Evolutionary conservation across 2,888 invertebrate species (phyloP).

Genomic region (Fabriciana adippe): DNA sequence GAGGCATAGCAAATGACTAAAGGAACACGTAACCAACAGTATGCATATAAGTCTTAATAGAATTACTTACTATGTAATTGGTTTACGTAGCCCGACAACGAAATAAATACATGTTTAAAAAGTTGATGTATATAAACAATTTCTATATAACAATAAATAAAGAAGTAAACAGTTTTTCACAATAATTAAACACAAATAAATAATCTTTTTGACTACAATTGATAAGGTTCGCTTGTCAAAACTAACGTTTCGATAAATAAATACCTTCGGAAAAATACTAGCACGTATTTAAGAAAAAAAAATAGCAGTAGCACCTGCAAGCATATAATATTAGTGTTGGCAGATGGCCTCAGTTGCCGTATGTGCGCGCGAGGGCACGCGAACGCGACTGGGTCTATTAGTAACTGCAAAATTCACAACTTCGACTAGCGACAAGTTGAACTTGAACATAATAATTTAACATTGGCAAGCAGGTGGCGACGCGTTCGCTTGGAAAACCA

Average conservation of each 20-base stretch:
- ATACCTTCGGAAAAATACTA: too few species aligned
- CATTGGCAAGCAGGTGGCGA: too few species aligned
- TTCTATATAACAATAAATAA: neutral
- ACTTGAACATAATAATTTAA: constrained; percentile 58
- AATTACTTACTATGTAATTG: constrained; percentile 54
- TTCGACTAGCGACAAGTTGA: constrained; percentile 56
- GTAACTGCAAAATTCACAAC: constrained; percentile 24
- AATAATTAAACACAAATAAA: too few species aligned
- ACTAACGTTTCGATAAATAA: too few species aligned
- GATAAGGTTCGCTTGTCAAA: too few species aligned
- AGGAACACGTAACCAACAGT: constrained; percentile 40
- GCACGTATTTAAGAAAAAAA: neutral
- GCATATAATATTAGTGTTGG: constrained; percentile 4
- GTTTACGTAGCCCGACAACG: constrained; percentile 35
- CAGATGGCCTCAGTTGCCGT: constrained; percentile 24
- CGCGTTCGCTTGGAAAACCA: too few species aligned
- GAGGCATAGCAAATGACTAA: constrained; percentile 48
- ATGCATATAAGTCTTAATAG: constrained; percentile 53
- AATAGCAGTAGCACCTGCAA: constrained; percentile 8
- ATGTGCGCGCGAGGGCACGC: constrained; percentile 18
- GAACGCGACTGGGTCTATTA: constrained; percentile 9
- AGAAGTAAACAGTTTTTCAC: neutral
- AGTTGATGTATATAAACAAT: neutral
- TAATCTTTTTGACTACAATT: too few species aligned
- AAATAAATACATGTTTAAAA: constrained; percentile 29